phyloP scores from a whole-genome alignment of 2,797 vertebrate genomes.

The Oreochromis mossambicus region DNA sequence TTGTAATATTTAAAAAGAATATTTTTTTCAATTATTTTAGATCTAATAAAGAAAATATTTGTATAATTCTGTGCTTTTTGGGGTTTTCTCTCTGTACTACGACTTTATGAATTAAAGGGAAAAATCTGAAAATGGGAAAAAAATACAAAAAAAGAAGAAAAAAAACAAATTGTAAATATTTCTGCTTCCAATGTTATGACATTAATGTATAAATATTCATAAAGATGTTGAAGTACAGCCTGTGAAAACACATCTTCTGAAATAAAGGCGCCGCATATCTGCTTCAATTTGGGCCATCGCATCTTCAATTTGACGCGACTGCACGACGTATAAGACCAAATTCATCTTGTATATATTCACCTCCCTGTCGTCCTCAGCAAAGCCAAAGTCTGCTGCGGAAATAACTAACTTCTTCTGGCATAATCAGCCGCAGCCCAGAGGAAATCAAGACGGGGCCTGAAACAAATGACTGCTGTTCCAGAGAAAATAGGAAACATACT shows the following conservation, averaged over 20 bases:
- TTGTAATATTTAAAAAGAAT: background rate
- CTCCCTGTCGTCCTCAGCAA: background rate
- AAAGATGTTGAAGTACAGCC: background rate
- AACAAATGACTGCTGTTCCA: conserved; percentile 1
- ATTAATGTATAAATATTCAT: background rate
- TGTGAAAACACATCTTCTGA: background rate
- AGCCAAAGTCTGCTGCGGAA: background rate
- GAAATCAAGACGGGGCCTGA: background rate
- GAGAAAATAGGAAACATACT: conserved; percentile 17
- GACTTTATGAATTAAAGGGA: background rate
- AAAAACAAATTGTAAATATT: background rate
- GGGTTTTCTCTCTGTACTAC: background rate
- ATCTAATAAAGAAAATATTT: background rate
- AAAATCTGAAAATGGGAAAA: background rate
- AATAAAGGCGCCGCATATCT: background rate
- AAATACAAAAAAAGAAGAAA: background rate
- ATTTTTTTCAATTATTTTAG: background rate
- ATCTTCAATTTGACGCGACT: background rate
- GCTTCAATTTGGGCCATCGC: background rate
- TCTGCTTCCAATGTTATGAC: background rate
- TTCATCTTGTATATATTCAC: background rate
- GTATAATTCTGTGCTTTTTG: background rate
- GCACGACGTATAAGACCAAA: background rate
- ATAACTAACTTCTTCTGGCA: background rate
- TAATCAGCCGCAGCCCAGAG: background rate